These are phyloP conservation scores for Pristionchus japonicus DNA, from an alignment of 2,888 invertebrate species.

Conservation along the genomic window DNA sequence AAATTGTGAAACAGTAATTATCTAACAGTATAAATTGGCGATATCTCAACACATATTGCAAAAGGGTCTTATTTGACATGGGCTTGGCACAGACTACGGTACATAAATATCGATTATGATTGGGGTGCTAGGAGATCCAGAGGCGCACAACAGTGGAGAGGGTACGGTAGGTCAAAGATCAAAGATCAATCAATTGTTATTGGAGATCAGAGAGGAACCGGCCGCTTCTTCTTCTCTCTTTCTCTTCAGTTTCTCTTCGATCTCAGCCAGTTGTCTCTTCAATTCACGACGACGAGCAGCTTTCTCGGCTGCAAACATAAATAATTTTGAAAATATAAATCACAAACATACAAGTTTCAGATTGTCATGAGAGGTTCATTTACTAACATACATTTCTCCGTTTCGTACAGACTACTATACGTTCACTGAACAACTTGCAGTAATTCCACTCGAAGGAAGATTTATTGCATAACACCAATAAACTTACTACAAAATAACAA, in stretches of 20 bases:
- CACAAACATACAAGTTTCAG: too few relatives aligned
- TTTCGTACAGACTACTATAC: too few relatives aligned
- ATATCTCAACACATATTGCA: slow-evolving; percentile 31
- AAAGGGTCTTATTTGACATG: slow-evolving; percentile 12
- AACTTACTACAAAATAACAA: background rate
- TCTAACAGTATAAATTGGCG: background rate
- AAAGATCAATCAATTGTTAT: slow-evolving; percentile 9
- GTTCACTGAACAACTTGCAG: too few relatives aligned
- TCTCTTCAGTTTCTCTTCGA: background rate
- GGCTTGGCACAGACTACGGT: background rate
- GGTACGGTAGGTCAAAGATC: background rate
- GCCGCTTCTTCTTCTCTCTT: background rate
- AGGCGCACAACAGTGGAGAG: background rate
- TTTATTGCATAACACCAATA: background rate
- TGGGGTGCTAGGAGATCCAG: background rate
- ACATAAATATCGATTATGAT: background rate
- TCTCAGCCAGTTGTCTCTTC: background rate
- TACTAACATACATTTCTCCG: too few relatives aligned
- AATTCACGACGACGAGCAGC: background rate
- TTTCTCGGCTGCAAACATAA: background rate
- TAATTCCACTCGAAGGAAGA: too few relatives aligned
- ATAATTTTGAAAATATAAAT: background rate
- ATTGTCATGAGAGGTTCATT: too few relatives aligned
- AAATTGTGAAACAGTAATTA: background rate
- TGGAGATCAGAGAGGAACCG: background rate